Conservation (phyloP, 1,140 invertebrate genomes). For the Halyomorpha halys region DNA sequence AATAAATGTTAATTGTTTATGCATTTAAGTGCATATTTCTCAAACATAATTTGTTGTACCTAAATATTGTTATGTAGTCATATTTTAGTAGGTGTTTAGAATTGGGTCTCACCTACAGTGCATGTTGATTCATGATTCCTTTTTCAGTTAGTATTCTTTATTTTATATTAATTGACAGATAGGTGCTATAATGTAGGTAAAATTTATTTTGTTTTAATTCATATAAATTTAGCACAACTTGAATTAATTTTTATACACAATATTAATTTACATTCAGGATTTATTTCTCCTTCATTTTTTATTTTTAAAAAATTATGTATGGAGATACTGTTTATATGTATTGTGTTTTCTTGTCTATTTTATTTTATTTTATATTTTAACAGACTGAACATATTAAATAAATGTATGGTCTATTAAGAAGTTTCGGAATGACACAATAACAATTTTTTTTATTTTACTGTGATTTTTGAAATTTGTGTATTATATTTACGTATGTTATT, state of each 20-base stretch:
- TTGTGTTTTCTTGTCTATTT: background rate
- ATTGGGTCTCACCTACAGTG: background rate
- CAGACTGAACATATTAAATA: conserved; percentile 10
- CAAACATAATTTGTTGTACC: conserved; percentile 13
- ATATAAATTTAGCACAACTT: conserved; percentile 10
- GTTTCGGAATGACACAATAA: conserved; percentile 10
- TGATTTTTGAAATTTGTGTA: conserved; percentile 14
- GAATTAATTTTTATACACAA: conserved; percentile 2
- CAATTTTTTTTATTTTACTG: conserved; percentile 19
- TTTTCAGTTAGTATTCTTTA: background rate
- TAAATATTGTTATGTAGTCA: conserved; percentile 14
- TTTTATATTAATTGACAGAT: background rate
- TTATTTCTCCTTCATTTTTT: background rate
- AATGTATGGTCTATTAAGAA: conserved; percentile 8
- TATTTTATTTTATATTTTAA: conserved; percentile 14
- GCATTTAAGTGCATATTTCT: conserved; percentile 12
- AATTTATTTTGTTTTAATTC: conserved; percentile 10
- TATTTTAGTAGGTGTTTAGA: background rate
- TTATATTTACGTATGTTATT: conserved; percentile 16
- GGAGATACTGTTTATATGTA: too few relatives aligned
- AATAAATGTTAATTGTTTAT: background rate
- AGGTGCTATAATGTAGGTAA: conserved; percentile 14
- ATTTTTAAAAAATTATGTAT: too few relatives aligned
- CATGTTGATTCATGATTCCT: conserved; percentile 5
- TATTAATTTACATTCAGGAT: background rate